Base-by-base conservation (phyloP, 2,113 vertebrate species). In the Pelusios castaneus region DNA sequence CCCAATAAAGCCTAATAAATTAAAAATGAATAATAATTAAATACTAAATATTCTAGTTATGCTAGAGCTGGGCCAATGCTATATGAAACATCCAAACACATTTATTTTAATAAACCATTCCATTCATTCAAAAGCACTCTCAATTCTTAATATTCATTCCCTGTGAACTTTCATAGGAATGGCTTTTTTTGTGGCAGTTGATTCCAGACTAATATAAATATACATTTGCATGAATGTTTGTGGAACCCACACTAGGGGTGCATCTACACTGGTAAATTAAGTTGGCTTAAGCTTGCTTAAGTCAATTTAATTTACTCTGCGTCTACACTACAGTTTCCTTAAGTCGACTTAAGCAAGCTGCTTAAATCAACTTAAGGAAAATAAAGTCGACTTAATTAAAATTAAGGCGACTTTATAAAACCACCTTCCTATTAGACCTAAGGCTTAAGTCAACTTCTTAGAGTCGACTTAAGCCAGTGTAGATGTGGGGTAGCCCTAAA, bases 21-120 rank as follows among this genome's bases (percentile, higher is more conserved):
- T 60, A 55, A 94, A 93, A 93, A 79, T 85, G 5, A 95, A 95
- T 84, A 85, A 84, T 86, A 88, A 92, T 86, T 85, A 94, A 95
- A 81, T 38, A 31, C 80, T 80, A 77, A 84, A 94, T 90, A 70
- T 19, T 55, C 3, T 88, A 8, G 91, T 91, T 25, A n/a, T 54
- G 38, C 85, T 83, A 85, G 70, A 95, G 34, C 29, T 56, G 85
- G 34, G 47, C 88, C 89, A 90, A 87, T 87, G 89, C 60, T 85
- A 52, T 91, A 89, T 84, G 93, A 94, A 86, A 55, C 47, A 60
- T 87, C 89, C 51, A 60, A 14, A 38, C 17, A 12, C 11, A 43
- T 31, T 91, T 29, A 45, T 79, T 88, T 79, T 84, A 94, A 56
- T 85, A 8, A 85, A 88, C 41, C 31, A 54, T 56, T 1, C 0